phyloP scores from a whole-genome alignment of 2,888 invertebrate genomes.

The Acanthacorydalis orientalis region DNA sequence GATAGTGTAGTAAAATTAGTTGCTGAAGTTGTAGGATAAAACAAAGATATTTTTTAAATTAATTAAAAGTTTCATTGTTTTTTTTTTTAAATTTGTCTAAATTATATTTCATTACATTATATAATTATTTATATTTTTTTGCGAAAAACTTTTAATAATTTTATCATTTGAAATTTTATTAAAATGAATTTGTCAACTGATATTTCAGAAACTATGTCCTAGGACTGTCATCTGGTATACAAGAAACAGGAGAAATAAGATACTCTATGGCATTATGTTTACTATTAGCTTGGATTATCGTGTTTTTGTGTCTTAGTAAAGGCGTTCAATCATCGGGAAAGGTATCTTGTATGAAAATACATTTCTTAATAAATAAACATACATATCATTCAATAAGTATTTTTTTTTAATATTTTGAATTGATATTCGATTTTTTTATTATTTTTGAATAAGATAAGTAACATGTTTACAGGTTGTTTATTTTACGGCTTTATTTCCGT shows the following conservation, averaged over 20 bases:
- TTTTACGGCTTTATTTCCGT: conserved; percentile 60
- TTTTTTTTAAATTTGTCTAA: no score
- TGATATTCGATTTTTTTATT: not conserved
- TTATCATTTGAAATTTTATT: no score
- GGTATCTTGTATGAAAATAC: no score
- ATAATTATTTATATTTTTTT: no score
- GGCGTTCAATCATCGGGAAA: conserved; percentile 69
- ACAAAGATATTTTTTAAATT: no score
- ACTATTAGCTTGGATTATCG: conserved; percentile 60
- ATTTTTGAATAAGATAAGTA: not conserved
- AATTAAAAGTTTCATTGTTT: no score
- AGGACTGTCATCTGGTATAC: conserved; percentile 32
- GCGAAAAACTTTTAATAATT: no score
- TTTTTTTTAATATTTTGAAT: not conserved
- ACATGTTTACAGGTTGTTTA: conserved; percentile 41
- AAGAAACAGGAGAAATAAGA: no score
- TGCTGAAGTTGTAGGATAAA: no score
- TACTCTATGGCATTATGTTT: conserved; percentile 57
- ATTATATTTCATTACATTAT: no score
- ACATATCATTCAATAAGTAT: not conserved
- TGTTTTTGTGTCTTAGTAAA: conserved; percentile 61
- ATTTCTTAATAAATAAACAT: conserved; percentile 14
- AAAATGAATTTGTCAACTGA: no score
- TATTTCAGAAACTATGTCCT: conserved; percentile 40
- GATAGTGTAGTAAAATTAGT: not conserved